phyloP scores from a whole-genome alignment of 2,888 invertebrate genomes.

The Scaptomyza flava region DNA sequence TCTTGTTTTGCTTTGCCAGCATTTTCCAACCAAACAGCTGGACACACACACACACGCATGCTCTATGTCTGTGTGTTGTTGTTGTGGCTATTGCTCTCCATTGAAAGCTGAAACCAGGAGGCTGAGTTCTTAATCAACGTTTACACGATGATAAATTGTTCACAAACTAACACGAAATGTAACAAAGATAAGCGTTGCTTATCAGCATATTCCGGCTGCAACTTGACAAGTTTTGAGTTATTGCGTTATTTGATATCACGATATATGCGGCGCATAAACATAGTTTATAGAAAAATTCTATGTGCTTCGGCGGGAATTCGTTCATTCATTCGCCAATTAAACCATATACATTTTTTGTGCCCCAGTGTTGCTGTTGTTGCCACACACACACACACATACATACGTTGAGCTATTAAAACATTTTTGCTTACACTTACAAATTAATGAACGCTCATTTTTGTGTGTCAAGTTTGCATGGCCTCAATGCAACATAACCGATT shows the following conservation, averaged over 20 bases:
- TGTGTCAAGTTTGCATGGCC: constrained; percentile 74
- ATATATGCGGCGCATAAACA: constrained; percentile 38
- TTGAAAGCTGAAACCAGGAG: constrained; percentile 52
- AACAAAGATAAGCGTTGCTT: background rate
- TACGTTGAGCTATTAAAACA: constrained; percentile 43
- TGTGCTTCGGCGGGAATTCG: constrained; percentile 21
- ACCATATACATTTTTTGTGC: constrained; percentile 52
- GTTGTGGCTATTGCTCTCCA: constrained; percentile 48
- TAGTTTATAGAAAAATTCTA: constrained; percentile 13
- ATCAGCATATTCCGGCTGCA: background rate
- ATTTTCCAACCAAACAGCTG: constrained; percentile 54
- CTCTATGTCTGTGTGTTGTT: constrained; percentile 31
- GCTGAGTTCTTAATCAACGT: constrained; percentile 21
- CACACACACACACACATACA: constrained; percentile 33
- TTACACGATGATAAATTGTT: constrained; percentile 40
- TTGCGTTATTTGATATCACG: constrained; percentile 1
- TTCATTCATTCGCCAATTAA: constrained; percentile 49
- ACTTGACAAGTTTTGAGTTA: background rate
- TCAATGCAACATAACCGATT: constrained; percentile 41
- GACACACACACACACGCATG: constrained; percentile 18
- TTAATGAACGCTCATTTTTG: constrained; percentile 61
- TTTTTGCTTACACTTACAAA: constrained; percentile 66
- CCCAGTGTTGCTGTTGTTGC: constrained; percentile 29
- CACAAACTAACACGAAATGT: background rate
- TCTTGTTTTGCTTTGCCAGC: constrained; percentile 17